phyloP scores from a whole-genome alignment of 2,888 invertebrate genomes.

The Troides helena region DNA sequence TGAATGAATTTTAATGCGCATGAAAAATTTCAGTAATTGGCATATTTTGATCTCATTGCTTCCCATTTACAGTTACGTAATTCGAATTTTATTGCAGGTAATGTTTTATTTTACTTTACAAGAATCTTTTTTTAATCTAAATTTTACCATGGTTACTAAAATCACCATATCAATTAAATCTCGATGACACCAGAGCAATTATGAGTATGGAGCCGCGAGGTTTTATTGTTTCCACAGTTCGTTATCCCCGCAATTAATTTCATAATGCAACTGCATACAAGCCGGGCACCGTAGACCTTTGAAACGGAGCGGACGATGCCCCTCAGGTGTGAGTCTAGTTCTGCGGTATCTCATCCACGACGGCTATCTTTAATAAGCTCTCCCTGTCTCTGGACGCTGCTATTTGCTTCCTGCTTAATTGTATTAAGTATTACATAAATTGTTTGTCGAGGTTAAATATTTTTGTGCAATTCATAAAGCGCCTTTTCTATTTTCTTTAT shows the following conservation, averaged over 20 bases:
- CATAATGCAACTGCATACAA: conserved; percentile 32
- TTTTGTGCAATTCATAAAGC: too few relatives aligned
- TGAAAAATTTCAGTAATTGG: conserved; percentile 18
- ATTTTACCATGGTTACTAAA: too few relatives aligned
- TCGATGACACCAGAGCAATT: too few relatives aligned
- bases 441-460: not conserved
- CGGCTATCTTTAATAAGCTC: conserved; percentile 40
- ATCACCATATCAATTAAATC: too few relatives aligned
- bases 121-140: conserved; percentile 1
- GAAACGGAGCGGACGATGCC: conserved; percentile 59
- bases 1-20: conserved; percentile 15
- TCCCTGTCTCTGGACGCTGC: conserved; percentile 10
- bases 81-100: conserved; percentile 11
- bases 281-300: conserved; percentile 54
- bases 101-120: not conserved
- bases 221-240: conserved; percentile 22
- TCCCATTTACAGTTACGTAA: conserved; percentile 1
- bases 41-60: conserved; percentile 1
- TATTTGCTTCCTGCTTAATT: conserved; percentile 27
- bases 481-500: too few relatives aligned
- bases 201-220: too few relatives aligned
- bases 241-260: conserved; percentile 21
- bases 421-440: not conserved
- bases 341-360: conserved; percentile 47
- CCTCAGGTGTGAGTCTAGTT: conserved; percentile 53